Evolutionary conservation across 2,888 invertebrate species (phyloP).

Genomic region (Dryococelus australis): DNA sequence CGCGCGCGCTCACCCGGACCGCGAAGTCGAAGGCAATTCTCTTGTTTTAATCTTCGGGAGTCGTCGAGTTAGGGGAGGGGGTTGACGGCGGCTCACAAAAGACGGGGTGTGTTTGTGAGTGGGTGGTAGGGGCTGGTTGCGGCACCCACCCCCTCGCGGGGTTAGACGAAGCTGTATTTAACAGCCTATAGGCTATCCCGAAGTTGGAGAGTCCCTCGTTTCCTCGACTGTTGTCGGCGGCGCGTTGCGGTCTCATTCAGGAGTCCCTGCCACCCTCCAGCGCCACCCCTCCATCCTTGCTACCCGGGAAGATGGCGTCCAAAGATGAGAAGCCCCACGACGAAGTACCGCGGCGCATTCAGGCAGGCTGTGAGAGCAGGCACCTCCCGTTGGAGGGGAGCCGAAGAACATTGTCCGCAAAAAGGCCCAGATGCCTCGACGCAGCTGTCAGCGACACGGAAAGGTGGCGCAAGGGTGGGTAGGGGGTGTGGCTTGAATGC

Average conservation of each 20-base stretch:
- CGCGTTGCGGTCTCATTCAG: slow-evolving; percentile 11
- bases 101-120: neutral
- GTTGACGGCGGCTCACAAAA: neutral
- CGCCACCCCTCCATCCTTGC: neutral
- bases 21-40: neutral
- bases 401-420: neutral
- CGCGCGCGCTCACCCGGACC: neutral
- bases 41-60: slow-evolving; percentile 1
- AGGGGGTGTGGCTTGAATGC: neutral
- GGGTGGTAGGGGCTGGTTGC: neutral
- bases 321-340: neutral
- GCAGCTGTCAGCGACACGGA: neutral
- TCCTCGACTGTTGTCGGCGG: neutral
- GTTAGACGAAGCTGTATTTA: neutral
- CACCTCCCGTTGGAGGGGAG: no score
- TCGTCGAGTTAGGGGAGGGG: neutral
- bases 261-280: neutral
- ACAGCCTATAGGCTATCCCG: neutral
- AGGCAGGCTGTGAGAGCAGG: no score
- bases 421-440: neutral
- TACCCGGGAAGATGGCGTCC: neutral
- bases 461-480: neutral
- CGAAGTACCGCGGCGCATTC: no score
- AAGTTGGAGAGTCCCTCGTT: neutral
- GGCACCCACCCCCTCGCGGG: neutral